Evolutionary conservation across 1,140 invertebrate genomes (phyloP).

Genomic region (Penaeus japonicus): DNA sequence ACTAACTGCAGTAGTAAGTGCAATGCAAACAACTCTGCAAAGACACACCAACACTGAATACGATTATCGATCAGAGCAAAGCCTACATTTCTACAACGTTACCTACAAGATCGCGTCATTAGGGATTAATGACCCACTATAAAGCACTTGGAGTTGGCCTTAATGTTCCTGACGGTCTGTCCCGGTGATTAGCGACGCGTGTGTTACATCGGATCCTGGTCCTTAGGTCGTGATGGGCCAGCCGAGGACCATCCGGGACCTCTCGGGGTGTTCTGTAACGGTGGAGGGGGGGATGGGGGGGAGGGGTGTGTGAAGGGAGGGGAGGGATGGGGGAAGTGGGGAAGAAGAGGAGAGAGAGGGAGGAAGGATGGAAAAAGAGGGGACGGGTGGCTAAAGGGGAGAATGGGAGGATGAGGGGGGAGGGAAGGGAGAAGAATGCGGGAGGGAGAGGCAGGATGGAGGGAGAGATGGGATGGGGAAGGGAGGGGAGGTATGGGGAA

Average conservation of each 20-base stretch:
- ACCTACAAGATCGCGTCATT: slow-evolving; percentile 28
- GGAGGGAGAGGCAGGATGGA: too few relatives aligned
- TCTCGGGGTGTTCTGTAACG: neutral
- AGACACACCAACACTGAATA: neutral
- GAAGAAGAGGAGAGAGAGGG: too few relatives aligned
- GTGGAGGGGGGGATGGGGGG: neutral
- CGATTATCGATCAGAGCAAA: neutral
- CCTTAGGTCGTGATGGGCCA: neutral
- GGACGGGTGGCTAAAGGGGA: too few relatives aligned
- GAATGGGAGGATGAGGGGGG: too few relatives aligned
- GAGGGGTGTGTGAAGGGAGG: neutral
- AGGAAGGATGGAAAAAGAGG: too few relatives aligned
- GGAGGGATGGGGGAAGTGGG: neutral
- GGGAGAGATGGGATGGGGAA: too few relatives aligned
- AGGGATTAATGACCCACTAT: slow-evolving; percentile 29
- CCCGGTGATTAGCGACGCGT: slow-evolving; percentile 14
- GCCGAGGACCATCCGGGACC: neutral
- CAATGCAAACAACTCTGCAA: neutral
- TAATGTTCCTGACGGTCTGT: slow-evolving; percentile 19
- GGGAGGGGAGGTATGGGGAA: too few relatives aligned
- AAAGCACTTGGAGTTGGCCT: neutral
- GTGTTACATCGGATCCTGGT: slow-evolving; percentile 22
- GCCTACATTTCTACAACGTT: neutral
- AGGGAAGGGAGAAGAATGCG: too few relatives aligned
- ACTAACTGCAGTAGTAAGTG: too few relatives aligned